Conservation (phyloP, 1,140 invertebrate genomes). For the Drosophila tristis region DNA sequence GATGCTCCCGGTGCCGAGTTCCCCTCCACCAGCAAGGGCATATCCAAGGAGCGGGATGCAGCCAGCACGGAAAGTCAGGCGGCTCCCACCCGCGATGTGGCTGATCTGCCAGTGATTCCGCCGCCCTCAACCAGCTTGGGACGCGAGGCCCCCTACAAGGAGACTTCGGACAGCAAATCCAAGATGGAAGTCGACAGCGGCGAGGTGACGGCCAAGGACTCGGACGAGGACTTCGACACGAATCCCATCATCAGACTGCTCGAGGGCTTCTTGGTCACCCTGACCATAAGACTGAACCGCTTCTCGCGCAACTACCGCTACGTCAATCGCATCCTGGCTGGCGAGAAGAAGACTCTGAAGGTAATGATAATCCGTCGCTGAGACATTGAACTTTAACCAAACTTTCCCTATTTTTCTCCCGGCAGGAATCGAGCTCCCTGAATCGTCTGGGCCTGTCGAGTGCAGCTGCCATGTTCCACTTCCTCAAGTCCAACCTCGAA, state of each 20-base stretch:
- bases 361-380: constrained; percentile 82
- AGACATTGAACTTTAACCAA: neutral
- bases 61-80: constrained; percentile 25
- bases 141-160: constrained; percentile 59
- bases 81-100: constrained; percentile 44
- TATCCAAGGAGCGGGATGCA: constrained; percentile 67
- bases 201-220: constrained; percentile 75
- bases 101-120: constrained; percentile 61
- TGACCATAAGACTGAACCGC: constrained; percentile 93
- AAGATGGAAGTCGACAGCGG: constrained; percentile 76
- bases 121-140: constrained; percentile 22
- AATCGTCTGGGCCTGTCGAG: constrained; percentile 70
- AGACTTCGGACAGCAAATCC: constrained; percentile 72
- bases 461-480: constrained; percentile 76
- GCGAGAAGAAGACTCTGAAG: constrained; percentile 94
- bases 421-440: constrained; percentile 68
- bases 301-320: constrained; percentile 97
- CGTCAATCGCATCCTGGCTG: constrained; percentile 91
- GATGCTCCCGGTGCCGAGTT: constrained; percentile 63
- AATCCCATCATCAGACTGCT: constrained; percentile 78
- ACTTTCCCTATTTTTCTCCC: neutral
- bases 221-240: constrained; percentile 77
- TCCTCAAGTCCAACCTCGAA: constrained; percentile 76
- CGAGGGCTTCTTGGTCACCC: constrained; percentile 92
- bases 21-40: constrained; percentile 75